Evolutionary conservation across 2,797 vertebrate species (phyloP).

Genomic region (Halcyon leucocephala): DNA sequence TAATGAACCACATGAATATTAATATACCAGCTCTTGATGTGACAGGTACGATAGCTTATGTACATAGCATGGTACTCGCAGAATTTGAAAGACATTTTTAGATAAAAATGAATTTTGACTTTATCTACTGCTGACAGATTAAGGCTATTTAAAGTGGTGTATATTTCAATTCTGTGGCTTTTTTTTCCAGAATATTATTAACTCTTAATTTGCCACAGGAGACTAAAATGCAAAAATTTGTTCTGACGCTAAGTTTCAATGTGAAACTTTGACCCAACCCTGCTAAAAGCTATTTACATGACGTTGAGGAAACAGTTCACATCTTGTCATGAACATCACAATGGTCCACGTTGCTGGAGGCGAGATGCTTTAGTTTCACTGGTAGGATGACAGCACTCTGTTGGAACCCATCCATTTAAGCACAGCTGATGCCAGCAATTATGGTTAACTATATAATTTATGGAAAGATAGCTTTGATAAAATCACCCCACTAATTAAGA

Average conservation of each 20-base stretch:
- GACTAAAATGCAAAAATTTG: background rate
- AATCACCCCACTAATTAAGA: background rate
- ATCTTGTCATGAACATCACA: background rate
- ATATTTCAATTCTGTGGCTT: background rate
- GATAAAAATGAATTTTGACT: constrained; percentile 18
- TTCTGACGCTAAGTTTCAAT: background rate
- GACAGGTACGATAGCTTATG: background rate
- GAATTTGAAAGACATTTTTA: constrained; percentile 20
- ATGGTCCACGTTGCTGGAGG: background rate
- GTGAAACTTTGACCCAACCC: background rate
- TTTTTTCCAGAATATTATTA: background rate
- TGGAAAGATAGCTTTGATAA: background rate
- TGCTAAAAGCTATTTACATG: background rate
- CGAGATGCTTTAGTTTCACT: background rate
- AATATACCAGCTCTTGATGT: constrained; percentile 21
- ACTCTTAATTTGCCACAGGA: background rate
- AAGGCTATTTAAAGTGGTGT: constrained; percentile 19
- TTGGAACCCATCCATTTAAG: background rate
- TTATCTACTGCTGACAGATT: constrained; percentile 34
- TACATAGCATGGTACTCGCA: background rate
- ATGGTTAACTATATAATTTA: background rate
- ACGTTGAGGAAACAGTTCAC: background rate
- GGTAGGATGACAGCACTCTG: background rate
- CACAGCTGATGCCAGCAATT: background rate
- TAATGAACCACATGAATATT: constrained; percentile 23